Evolutionary conservation across 2,113 vertebrate genomes (phyloP).

Genomic region (Machaerirhynchus nigripectus): DNA sequence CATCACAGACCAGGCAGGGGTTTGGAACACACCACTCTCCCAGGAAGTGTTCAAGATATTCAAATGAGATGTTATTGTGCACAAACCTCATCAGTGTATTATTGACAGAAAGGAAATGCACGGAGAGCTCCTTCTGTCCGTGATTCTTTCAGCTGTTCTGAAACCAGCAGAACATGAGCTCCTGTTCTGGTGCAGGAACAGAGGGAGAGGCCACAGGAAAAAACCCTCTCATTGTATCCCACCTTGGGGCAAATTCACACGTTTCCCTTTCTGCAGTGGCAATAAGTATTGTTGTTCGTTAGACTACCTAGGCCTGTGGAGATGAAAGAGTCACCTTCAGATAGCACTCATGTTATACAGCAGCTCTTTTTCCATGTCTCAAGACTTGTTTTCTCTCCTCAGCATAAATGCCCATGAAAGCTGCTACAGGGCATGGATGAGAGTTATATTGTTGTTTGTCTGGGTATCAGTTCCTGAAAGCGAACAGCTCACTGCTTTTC

Average conservation of each 20-base stretch:
- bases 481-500: neutral
- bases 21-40: neutral
- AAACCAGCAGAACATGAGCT: neutral
- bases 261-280: neutral
- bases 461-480: neutral
- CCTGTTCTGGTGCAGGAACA: neutral
- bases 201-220: neutral
- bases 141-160: neutral
- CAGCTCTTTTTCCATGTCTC: neutral
- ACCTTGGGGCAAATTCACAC: neutral
- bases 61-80: neutral
- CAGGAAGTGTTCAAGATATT: neutral
- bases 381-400: neutral
- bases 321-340: neutral
- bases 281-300: neutral
- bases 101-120: neutral
- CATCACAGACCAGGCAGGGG: neutral
- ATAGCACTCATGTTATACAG: neutral
- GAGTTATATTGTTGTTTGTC: neutral
- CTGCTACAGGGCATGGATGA: neutral
- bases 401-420: neutral
- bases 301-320: too few species aligned
- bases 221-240: neutral
- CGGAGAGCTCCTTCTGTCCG: neutral
- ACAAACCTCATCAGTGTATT: neutral